Evolutionary conservation across 1,140 invertebrate species (phyloP).

Genomic region (Lanistes nyassanus): DNA sequence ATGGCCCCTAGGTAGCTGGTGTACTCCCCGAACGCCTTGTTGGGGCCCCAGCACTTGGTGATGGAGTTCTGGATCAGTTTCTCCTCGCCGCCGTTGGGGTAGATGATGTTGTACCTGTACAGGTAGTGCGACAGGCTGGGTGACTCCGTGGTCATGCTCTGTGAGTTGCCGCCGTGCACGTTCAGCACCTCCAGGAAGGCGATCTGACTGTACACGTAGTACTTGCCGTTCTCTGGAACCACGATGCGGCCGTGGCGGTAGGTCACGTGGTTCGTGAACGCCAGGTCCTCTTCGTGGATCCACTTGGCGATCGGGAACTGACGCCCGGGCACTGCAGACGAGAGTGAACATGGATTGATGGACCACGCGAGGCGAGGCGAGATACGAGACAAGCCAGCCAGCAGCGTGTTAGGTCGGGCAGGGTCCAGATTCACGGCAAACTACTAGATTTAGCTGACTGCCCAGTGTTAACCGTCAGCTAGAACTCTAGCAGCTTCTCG

Average conservation of each 20-base stretch:
- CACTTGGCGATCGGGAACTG: constrained; percentile 55
- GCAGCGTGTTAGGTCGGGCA: no score
- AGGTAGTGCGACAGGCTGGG: constrained; percentile 56
- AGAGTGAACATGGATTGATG: background rate
- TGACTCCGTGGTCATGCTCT: constrained; percentile 24
- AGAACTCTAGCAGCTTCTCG: no score
- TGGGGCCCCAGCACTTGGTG: constrained; percentile 56
- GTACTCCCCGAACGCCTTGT: constrained; percentile 57
- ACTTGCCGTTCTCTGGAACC: constrained; percentile 52
- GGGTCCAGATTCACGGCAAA: no score
- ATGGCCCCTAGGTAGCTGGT: constrained; percentile 60
- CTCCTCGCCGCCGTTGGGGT: constrained; percentile 57
- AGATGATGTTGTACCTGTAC: constrained; percentile 60
- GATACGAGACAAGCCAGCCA: no score
- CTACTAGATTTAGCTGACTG: no score
- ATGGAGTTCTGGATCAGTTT: constrained; percentile 58
- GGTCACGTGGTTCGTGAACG: constrained; percentile 50
- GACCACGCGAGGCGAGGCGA: background rate
- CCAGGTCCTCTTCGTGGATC: constrained; percentile 52
- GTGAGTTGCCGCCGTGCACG: constrained; percentile 30
- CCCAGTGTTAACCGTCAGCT: no score
- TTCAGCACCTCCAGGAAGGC: constrained; percentile 54
- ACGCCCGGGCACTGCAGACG: constrained; percentile 49
- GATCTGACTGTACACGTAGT: constrained; percentile 60
- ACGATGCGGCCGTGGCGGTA: constrained; percentile 58